Base-by-base conservation (phyloP, 2,797 vertebrate genomes). In the Epinephelus awoara region DNA sequence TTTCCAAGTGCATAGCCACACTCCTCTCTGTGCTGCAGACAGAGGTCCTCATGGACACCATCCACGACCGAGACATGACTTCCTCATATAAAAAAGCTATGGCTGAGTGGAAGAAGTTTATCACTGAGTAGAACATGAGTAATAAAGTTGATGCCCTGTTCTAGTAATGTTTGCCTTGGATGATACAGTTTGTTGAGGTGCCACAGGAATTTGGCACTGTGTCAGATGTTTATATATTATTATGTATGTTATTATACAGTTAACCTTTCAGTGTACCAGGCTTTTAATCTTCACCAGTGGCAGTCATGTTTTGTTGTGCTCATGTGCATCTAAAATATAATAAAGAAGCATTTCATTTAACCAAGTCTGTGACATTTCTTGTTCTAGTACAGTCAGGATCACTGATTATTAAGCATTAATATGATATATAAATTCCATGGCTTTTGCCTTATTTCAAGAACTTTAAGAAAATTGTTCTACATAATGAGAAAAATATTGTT, bases 401-500 rank as follows among this genome's bases (percentile, higher is more conserved):
- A 64, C n/a, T 27, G 42, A 63, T 63, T 47, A 23, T 17, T 44
- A 63, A 63, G 59, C 59, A 46, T 63, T 62, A 27, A 27, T 27
- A 27, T 49, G 47, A 19, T 49, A 19, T 49, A 49, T 42, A 7
- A n/a, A n/a, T 64, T 64, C 62, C 44, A 47, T 1, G 1, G 44
- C 23, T 64, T 64, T 8, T 46, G 62, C 4, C 23, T 64, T 11
- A 47, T 64, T 64, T 64, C 62, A 64, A 25, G 15, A 64, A 64
- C 49, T 49, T 4, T 49, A 49, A 64, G 44, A 64, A 64, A 49
- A 64, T 1, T 6, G 6, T 46, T 19, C 62, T 51, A 51, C 19
- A 52, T 66, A 38, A 9, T 12, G 10, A 51, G 47, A 51, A 51
- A 65, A 51, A 21, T 21, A 13, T 51, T 3, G 2, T 34, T 66